A percentile compares a stretch with the other conserved stretches of the same genome.
Evolutionary conservation across 2,888 invertebrate genomes (phyloP).

Genomic region (Sarcophaga subvicina): DNA sequence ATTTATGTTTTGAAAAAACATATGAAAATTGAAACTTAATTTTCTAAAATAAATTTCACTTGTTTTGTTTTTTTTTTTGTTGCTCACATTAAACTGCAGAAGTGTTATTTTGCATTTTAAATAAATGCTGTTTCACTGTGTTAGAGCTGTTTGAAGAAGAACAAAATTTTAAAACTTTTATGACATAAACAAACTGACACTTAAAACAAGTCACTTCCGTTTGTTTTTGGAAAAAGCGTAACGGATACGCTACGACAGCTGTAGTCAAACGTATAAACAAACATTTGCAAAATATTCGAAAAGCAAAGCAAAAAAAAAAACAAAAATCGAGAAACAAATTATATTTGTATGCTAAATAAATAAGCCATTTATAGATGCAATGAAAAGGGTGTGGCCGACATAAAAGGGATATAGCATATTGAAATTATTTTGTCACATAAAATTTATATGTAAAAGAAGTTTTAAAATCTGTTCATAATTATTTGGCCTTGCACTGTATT

Average conservation of each 20-base stretch:
- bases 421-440: no score
- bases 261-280: slow-evolving; percentile 29
- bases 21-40: slow-evolving; percentile 24
- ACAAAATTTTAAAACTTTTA: slow-evolving; percentile 18
- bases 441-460: no score
- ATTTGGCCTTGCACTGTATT: not conserved
- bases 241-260: slow-evolving; percentile 64
- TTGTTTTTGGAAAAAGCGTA: slow-evolving; percentile 59
- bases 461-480: no score
- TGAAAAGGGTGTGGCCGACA: not conserved
- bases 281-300: not conserved
- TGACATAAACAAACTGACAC: slow-evolving; percentile 64
- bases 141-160: not conserved
- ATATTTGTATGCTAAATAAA: slow-evolving; percentile 55
- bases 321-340: not conserved
- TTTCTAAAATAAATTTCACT: not conserved
- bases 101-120: not conserved
- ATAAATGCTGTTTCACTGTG: not conserved
- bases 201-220: slow-evolving; percentile 68
- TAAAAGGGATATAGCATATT: no score
- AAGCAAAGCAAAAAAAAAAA: not conserved
- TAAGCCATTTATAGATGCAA: slow-evolving; percentile 46
- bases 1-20: slow-evolving; percentile 9
- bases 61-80: no score
- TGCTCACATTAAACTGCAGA: not conserved